Evolutionary conservation across 2,888 invertebrate genomes (phyloP), one percentile per base, ranked within the genome.

Genomic region (Melieria picta): DNA sequence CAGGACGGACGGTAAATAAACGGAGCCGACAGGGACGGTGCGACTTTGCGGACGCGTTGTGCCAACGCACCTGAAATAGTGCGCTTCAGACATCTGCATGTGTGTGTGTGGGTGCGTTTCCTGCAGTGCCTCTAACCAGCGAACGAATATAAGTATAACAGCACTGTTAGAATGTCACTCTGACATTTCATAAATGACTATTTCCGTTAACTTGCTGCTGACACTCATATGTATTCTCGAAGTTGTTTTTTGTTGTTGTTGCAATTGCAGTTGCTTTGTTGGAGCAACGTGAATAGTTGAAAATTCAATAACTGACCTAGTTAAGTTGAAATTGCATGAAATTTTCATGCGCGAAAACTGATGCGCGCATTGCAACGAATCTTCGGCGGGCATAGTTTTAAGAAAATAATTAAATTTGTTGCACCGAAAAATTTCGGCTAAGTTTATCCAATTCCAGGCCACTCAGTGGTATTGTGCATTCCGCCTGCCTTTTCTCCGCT

Each of bases 261-360:
- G 58, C 58, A 61, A 13, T 67, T 47, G 13, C 43, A 46, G 5
- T 65, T 61, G 16, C 56, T 42, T 67, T 71, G n/a, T 64, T 52
- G 65, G 57, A 61, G 69, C 55, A 62, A 52, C 58, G 46, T 66
- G 69, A 70, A 48, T 68, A 46, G 73, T 75, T 76, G 78, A 79
- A 81, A 83, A 82, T 81, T 83, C 82, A 81, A 84, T 83, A 83
- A 82, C 83, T 83, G 83, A 83, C 83, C 83, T 84, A 84, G 77
- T 79, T 84, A 80, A 78, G 76, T 42, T 58, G 43, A 42, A 65
- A 70, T 63, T 63, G 56, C 47, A 63, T 56, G 57, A 45, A 10
- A 30, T 67, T 67, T 30, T 9, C 50, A 42, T 61, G 52, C 42
- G 58, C 60, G 52, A 61, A 60, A 67, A 61, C 67, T 52, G 60